Base-by-base conservation (phyloP, 2,797 vertebrate genomes). In the Sebastolobus altivelis region DNA sequence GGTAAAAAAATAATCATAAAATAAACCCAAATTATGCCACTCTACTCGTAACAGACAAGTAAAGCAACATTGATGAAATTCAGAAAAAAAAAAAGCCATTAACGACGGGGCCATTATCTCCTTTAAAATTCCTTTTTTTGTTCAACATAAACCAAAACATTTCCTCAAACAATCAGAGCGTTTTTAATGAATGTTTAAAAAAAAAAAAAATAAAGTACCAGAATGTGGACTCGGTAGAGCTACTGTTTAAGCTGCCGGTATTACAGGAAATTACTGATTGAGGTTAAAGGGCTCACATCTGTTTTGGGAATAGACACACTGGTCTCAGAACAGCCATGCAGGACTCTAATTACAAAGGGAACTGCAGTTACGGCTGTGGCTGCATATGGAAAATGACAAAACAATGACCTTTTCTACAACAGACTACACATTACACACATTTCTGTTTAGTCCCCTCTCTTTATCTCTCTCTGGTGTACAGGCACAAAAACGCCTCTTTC, bases 21-120 rank as follows among this genome's bases (percentile, higher is more conserved):
- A 89, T 84, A 89, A 92, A 89, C 75, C 74, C 55, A 91, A 91
- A 91, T 92, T 78, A 89, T 78, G 82, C 82, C 76, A 82, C 84
- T 91, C 71, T 77, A 72, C 69, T 89, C 31, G 37, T 81, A 85
- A 79, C 63, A 81, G 85, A 89, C 75, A 80, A 90, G 84, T 68
- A 79, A 89, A 87, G 80, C 86, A 87, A 86, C 80, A 72, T 77
- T 83, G 82, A 88, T 81, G 79, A 90, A 88, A 85, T 82, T 89
- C n/a, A 71, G 35, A 33, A 20, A 18, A 13, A 33, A 33, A 25
- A 31, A 37, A 35, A 88, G 82, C 81, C 72, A 90, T 91, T 91
- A 92, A 89, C 72, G 18, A 71, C 25, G 3, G 16, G 0, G 43
- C 81, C 71, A 89, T 92, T 91, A 90, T 90, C 84, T 88, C 25